Evolutionary conservation across 1,140 invertebrate genomes (phyloP).

Genomic region (Pantala flavescens): DNA sequence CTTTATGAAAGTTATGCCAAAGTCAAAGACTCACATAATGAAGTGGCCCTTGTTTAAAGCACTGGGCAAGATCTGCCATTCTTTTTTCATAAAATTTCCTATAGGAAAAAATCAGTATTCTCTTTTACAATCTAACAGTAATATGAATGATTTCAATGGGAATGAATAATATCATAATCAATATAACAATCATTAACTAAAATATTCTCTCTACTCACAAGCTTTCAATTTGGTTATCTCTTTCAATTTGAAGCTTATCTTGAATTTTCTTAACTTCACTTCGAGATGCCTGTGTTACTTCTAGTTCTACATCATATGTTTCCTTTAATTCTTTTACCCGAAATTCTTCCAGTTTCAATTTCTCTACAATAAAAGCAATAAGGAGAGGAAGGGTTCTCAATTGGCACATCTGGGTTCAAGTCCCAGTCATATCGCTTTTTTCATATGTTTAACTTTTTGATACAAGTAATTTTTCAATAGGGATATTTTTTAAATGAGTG

Average conservation of each 20-base stretch:
- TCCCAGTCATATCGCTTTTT: too few relatives aligned
- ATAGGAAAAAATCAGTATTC: not conserved
- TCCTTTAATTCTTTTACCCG: not conserved
- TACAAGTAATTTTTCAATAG: not conserved
- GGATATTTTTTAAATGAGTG: not conserved
- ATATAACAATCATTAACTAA: not conserved
- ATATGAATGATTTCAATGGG: too few relatives aligned
- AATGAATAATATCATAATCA: too few relatives aligned
- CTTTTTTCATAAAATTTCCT: not conserved
- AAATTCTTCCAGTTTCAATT: not conserved
- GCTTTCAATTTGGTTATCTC: slow-evolving; percentile 1
- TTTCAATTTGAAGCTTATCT: not conserved
- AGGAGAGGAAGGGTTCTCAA: too few relatives aligned
- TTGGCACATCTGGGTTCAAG: too few relatives aligned
- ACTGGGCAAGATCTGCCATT: not conserved
- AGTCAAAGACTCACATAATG: not conserved
- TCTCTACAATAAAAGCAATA: not conserved
- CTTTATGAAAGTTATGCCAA: not conserved
- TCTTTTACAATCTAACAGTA: too few relatives aligned
- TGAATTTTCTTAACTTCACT: not conserved
- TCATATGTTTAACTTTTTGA: not conserved
- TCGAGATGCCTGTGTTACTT: not conserved
- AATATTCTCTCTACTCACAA: not conserved
- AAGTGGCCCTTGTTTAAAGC: not conserved
- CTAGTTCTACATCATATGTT: not conserved